Evolutionary conservation across 2,888 invertebrate species (phyloP), one percentile per base, ranked within the genome.

Genomic region (Linnaemya vulpina): DNA sequence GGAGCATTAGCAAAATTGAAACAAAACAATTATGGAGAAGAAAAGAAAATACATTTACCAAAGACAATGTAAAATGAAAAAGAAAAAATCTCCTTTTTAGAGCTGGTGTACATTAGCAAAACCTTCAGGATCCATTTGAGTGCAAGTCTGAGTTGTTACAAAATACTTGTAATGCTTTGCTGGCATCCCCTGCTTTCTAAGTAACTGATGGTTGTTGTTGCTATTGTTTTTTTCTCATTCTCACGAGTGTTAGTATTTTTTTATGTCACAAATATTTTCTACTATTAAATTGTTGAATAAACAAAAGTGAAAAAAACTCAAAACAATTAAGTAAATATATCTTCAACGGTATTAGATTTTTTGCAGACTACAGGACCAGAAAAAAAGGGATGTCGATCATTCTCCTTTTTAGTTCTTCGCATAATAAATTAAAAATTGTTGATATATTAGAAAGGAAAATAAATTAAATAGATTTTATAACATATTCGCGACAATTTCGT

Each of bases 41-140:
- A 35, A 55, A n/a, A 53, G 53, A 8, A 43, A 55, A 40, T 51
- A 40, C 15, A 55, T 10, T 11, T 8, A 38, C 38, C n/a, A 17
- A n/a, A 20, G 10, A 46, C 63, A 78, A 49, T 22, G 11, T n/a
- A 5, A 55, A 76, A 40, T 43, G 35, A 62, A 43, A 43, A 7
- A 17, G 49, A 55, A 67, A 17, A 22, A 77, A 73, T 77, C 80
- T n/a, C n/a, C n/a, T n/a, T n/a, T 76, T 84, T 77, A 62, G 62
- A 62, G 55, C 62, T 74, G 53, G 51, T 53, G 43, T 67, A 67
- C 62, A 80, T 84, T 77, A 78, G 62, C 55, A 82, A 51, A 78
- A 62, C 46, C 49, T 81, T 81, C 70, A 77, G 60, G 81, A 81
- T 77, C 77, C 62, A 68, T 77, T 84, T 68, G 35, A 68, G 40